Conservation (phyloP, 2,113 vertebrate species). For the Anhinga rufa region DNA sequence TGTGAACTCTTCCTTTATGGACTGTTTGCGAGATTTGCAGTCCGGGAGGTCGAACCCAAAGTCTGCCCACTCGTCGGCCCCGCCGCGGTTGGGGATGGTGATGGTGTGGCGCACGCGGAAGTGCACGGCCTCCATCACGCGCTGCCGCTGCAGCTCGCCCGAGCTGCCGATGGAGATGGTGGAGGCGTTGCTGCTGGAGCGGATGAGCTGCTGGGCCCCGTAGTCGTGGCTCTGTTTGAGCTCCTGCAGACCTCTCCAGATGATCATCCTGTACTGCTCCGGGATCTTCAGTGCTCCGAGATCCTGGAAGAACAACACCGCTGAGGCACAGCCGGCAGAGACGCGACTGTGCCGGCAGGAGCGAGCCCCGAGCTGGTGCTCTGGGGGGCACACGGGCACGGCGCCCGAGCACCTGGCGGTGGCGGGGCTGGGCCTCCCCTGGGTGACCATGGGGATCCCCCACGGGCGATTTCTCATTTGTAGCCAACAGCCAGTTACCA, state of each 20-base stretch:
- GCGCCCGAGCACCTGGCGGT: rapidly evolving
- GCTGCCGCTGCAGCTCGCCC: conserved; percentile 92
- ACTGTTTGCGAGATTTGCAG: conserved; percentile 88
- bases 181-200: conserved; percentile 88
- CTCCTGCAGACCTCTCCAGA: conserved; percentile 97
- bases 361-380: rapidly evolving
- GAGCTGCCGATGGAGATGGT: conserved; percentile 81
- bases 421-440: not conserved
- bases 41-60: conserved; percentile 98
- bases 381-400: rapidly evolving
- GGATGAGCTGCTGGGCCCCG: conserved; percentile 84
- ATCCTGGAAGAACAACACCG: conserved; percentile 71
- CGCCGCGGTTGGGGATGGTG: conserved; percentile 90
- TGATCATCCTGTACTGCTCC: conserved; percentile 88
- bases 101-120: conserved; percentile 98
- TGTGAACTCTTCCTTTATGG: conserved; percentile 94
- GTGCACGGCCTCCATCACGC: conserved; percentile 98
- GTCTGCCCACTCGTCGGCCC: conserved; percentile 90
- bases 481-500: not conserved
- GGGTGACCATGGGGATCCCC: not conserved
- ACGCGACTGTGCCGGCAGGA: rapidly evolving
- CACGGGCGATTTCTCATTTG: rapidly evolving
- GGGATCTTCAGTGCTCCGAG: conserved; percentile 94
- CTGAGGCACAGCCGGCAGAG: rapidly evolving
- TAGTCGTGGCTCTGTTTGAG: conserved; percentile 89